These are phyloP conservation scores for Macaria notata DNA, from an alignment of 2,888 invertebrate genomes.

Conservation along the genomic window DNA sequence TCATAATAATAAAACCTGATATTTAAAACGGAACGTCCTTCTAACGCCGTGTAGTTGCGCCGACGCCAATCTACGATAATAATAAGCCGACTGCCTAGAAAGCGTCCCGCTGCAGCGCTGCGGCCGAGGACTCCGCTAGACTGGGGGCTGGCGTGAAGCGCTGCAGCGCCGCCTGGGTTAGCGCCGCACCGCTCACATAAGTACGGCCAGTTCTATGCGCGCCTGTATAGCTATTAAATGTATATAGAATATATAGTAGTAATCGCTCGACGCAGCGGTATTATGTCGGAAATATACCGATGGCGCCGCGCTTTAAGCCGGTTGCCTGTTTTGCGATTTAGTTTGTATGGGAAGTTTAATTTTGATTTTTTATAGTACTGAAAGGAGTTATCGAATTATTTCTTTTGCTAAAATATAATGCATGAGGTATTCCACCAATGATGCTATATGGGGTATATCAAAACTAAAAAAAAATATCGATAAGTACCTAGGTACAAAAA, in stretches of 20 bases:
- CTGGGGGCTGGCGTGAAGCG: conserved; percentile 55
- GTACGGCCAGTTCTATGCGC: conserved; percentile 83
- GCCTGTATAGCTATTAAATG: conserved; percentile 83
- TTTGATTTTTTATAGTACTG: conserved; percentile 72
- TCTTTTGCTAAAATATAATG: conserved; percentile 74
- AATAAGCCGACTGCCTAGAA: conserved; percentile 76
- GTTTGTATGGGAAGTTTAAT: conserved; percentile 79
- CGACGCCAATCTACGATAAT: conserved; percentile 83
- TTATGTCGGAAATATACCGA: conserved; percentile 83
- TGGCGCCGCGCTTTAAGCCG: conserved; percentile 77
- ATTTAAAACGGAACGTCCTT: conserved; percentile 83
- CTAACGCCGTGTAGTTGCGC: conserved; percentile 83
- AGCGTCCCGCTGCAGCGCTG: conserved; percentile 69
- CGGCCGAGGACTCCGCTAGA: conserved; percentile 42
- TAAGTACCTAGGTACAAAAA: conserved; percentile 14
- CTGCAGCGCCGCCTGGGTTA: conserved; percentile 59
- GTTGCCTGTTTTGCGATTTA: conserved; percentile 74
- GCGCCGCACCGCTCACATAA: conserved; percentile 79
- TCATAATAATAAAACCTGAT: conserved; percentile 83
- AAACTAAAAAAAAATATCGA: conserved; percentile 46
- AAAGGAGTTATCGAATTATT: conserved; percentile 64
- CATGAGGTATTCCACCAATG: conserved; percentile 68
- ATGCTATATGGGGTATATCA: conserved; percentile 64
- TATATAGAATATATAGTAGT: conserved; percentile 83
- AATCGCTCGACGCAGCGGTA: conserved; percentile 83